Evolutionary conservation across 2,113 vertebrate species (phyloP).

Genomic region (Orycteropus afer): DNA sequence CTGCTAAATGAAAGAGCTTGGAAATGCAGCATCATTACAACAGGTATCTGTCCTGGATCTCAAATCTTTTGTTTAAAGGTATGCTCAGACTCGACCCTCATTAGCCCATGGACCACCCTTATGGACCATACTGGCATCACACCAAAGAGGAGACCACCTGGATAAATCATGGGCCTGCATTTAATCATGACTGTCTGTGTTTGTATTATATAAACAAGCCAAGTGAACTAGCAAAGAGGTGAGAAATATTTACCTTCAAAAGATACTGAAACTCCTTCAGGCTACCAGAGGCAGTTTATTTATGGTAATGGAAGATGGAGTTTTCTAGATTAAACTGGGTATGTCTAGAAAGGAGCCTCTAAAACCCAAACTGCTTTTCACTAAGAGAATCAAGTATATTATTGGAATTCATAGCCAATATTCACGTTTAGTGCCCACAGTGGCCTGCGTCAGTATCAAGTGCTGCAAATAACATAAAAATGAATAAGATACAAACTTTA

Average conservation of each 20-base stretch:
- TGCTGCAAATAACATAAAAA: background rate
- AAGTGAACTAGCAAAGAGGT: conserved; percentile 26
- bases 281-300: background rate
- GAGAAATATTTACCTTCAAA: conserved; percentile 13
- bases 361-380: conserved; percentile 9
- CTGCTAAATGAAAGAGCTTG: background rate
- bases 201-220: background rate
- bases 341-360: background rate
- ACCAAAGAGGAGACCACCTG: background rate
- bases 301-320: background rate
- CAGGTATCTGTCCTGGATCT: background rate
- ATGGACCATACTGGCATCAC: accelerated
- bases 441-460: background rate
- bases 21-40: background rate
- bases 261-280: background rate
- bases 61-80: background rate
- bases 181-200: background rate
- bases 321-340: conserved; percentile 18
- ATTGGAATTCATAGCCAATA: background rate
- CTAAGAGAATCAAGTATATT: background rate
- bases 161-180: background rate
- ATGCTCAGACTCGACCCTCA: background rate
- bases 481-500: background rate
- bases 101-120: background rate
- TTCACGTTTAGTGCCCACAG: background rate